A percentile compares a stretch with the other conserved stretches of the same genome.
phyloP scores from a whole-genome alignment of 2,888 invertebrate species.

The Macaria liturata region DNA sequence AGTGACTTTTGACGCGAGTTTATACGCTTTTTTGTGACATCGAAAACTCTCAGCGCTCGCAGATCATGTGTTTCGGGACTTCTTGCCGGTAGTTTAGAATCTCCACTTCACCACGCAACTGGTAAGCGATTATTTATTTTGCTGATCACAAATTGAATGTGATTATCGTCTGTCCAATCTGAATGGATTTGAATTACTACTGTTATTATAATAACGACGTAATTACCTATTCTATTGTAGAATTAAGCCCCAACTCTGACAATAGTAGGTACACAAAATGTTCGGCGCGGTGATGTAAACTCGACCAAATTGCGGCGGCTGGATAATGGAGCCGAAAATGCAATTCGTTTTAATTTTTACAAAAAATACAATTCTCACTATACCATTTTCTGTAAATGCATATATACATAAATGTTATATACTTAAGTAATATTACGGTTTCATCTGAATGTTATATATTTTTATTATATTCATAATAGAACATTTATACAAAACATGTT shows the following conservation, averaged over 20 bases:
- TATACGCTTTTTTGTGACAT: constrained; percentile 53
- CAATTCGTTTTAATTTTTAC: background rate
- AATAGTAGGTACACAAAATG: constrained; percentile 36
- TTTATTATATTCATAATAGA: no score
- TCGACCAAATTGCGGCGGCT: constrained; percentile 26
- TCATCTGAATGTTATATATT: no score
- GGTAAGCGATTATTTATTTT: constrained; percentile 44
- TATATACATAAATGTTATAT: no score
- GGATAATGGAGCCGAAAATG: constrained; percentile 19
- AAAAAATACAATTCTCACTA: no score
- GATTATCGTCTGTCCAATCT: constrained; percentile 25
- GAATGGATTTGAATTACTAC: constrained; percentile 25
- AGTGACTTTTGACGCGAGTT: constrained; percentile 68
- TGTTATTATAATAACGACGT: constrained; percentile 39
- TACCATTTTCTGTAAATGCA: no score
- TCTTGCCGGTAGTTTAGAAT: constrained; percentile 42
- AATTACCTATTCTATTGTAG: constrained; percentile 35
- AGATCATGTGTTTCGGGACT: constrained; percentile 58
- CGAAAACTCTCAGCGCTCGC: constrained; percentile 33
- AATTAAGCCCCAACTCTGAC: constrained; percentile 32
- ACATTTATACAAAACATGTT: no score
- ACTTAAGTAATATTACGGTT: no score
- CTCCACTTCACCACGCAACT: constrained; percentile 28
- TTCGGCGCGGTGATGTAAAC: constrained; percentile 26
- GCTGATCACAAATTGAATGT: constrained; percentile 17